A percentile compares a stretch with the other conserved stretches of the same genome.
These are phyloP conservation scores for Dasyurus viverrinus DNA, from an alignment of 2,113 vertebrate genomes.

Conservation along the genomic window DNA sequence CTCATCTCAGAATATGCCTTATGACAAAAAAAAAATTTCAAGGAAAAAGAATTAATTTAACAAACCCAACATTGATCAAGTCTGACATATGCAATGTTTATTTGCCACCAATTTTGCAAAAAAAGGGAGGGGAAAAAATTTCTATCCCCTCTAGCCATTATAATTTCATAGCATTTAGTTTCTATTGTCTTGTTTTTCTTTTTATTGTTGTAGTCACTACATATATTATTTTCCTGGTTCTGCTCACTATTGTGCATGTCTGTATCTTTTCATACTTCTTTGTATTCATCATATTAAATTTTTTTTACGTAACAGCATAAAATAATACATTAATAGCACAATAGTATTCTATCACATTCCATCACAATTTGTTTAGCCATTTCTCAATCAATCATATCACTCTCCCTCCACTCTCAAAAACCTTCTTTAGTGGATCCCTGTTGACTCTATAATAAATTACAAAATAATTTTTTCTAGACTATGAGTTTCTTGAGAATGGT, in stretches of 20 bases:
- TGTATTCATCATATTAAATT: background rate
- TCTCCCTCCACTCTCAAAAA: too few relatives aligned
- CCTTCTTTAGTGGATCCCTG: too few relatives aligned
- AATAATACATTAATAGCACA: background rate
- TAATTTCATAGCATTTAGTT: background rate
- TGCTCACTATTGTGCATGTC: background rate
- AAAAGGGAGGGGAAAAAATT: background rate
- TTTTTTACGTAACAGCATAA: background rate
- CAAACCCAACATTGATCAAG: background rate
- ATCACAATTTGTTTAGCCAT: background rate
- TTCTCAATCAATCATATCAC: too few relatives aligned
- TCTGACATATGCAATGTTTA: background rate
- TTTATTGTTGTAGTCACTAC: background rate
- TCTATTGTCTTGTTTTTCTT: background rate
- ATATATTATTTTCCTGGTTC: background rate
- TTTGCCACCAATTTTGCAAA: background rate
- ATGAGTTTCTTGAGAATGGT: too few relatives aligned
- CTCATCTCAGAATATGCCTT: background rate
- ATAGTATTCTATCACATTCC: background rate
- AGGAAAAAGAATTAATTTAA: background rate
- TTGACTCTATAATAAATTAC: too few relatives aligned
- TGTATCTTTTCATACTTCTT: background rate
- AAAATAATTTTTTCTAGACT: too few relatives aligned
- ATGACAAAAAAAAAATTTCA: background rate
- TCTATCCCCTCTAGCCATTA: background rate